phyloP scores from a whole-genome alignment of 2,113 vertebrate genomes.

The Acinonyx jubatus region DNA sequence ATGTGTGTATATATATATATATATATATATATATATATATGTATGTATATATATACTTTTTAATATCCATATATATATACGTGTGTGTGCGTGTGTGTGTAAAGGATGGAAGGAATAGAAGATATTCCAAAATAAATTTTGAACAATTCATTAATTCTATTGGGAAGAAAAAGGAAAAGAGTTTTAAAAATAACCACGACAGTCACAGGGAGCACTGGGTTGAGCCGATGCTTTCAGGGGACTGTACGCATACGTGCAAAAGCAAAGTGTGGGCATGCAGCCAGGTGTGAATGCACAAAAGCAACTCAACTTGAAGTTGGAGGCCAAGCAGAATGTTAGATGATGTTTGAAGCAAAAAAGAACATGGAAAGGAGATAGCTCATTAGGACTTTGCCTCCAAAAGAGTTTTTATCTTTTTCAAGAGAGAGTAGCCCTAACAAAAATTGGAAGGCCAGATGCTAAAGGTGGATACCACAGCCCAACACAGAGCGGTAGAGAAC shows the following conservation, averaged over 20 bases:
- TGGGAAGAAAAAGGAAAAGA: not conserved
- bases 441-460: not conserved
- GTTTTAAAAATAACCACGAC: not conserved
- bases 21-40: no score
- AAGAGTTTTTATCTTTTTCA: not conserved
- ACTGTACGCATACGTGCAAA: not conserved
- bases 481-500: not conserved
- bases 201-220: not conserved
- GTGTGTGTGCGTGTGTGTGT: no score
- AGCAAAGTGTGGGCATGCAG: not conserved
- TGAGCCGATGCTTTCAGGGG: not conserved
- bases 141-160: not conserved
- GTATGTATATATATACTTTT: rapidly evolving
- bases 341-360: not conserved
- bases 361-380: not conserved
- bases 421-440: not conserved
- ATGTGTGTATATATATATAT: no score
- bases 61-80: no score
- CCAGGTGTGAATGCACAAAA: not conserved
- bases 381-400: not conserved
- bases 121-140: constrained; percentile 5
- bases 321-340: not conserved
- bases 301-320: not conserved
- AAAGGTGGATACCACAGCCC: not conserved
- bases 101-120: not conserved